phyloP scores from a whole-genome alignment of 2,888 invertebrate genomes.

The Ectemnius cavifrons region DNA sequence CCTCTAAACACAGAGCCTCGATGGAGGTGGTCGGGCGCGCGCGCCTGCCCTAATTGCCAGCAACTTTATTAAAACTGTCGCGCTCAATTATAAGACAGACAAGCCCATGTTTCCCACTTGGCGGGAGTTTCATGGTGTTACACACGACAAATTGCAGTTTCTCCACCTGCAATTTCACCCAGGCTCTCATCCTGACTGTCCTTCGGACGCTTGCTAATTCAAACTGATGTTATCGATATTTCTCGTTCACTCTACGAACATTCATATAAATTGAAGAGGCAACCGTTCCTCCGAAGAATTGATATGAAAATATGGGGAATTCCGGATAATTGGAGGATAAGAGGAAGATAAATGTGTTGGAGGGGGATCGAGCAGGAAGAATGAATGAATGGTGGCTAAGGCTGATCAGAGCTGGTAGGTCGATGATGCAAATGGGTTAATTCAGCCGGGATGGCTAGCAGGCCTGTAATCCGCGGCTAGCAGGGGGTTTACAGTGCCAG shows the following conservation, averaged over 20 bases:
- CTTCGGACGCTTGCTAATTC: too few relatives aligned
- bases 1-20: neutral
- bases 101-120: too few relatives aligned
- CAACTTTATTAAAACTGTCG: neutral
- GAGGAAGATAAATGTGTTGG: too few relatives aligned
- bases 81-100: conserved; percentile 2
- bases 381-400: neutral
- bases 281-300: too few relatives aligned
- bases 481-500: conserved; percentile 32
- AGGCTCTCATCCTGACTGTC: too few relatives aligned
- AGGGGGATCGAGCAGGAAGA: too few relatives aligned
- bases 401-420: neutral
- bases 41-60: neutral
- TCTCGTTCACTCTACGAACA: too few relatives aligned
- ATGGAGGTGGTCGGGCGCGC: too few relatives aligned
- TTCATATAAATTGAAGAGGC: too few relatives aligned
- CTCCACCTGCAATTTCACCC: too few relatives aligned
- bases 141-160: neutral
- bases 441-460: conserved; percentile 42
- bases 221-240: too few relatives aligned
- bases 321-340: neutral
- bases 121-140: neutral
- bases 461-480: conserved; percentile 40
- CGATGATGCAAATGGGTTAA: conserved; percentile 28
- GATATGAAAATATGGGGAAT: too few relatives aligned